Evolutionary conservation across 2,888 invertebrate species (phyloP), one percentile per base, ranked within the genome.

Genomic region (Drosophila anomelani): DNA sequence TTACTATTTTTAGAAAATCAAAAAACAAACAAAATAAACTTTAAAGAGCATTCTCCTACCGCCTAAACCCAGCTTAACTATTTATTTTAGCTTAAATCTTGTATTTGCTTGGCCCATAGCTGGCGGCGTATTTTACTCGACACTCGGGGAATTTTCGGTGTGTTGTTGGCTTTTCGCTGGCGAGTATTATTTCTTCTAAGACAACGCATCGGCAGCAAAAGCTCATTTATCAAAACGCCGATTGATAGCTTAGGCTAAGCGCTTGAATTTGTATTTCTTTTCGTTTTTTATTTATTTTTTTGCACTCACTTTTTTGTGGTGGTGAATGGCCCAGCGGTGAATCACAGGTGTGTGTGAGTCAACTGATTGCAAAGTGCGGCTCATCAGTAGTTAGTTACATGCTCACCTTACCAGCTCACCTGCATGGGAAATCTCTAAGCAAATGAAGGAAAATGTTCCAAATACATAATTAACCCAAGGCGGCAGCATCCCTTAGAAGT

Each of bases 101-200:
- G 69, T 81, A 72, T 89, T 88, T 75, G 79, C 69, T 77, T 90
- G 88, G 77, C 85, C 90, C 89, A 87, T 77, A 89, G 90, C 85
- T 90, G 75, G 59, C 73, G 90, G 85, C 76, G 75, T 75, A 85
- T 88, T 79, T 69, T 20, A 59, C 39, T 75, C 76, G 53, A 76
- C 70, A 76, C 70, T 68, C 57, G 88, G 79, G 89, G 89, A 76
- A 87, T 89, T 81, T 83, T 68, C 59, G 67, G 85, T 59, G 38
- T 29, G 62, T 62, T 57, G 60, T 75, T 67, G 44, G 23, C 51
- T 23, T 36, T 59, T 49, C 43, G 76, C 36, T 43, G 23, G 59
- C 20, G 51, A 34, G 51, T 53, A 23, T 43, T 69, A 67, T 56
- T 67, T 75, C 70, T 76, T 69, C 54, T 69, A 43, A 72, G 70